A percentile compares a stretch with the other conserved stretches of the same genome.
Evolutionary conservation across 2,888 invertebrate genomes (phyloP).

Genomic region (Aleiodes leptofemur): DNA sequence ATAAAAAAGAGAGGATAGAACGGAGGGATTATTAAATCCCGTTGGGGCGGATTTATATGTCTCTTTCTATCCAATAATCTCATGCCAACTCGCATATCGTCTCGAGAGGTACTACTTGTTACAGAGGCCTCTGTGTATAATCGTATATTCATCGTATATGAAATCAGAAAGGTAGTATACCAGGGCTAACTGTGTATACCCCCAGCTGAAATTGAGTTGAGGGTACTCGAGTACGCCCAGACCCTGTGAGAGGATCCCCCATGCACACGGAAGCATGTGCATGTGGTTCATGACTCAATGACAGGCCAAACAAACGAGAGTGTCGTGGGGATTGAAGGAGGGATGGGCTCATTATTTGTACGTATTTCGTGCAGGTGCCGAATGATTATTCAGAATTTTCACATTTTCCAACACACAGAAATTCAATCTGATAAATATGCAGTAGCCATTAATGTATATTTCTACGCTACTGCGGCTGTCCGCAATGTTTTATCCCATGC

Average conservation of each 20-base stretch:
- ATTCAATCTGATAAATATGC: constrained; percentile 45
- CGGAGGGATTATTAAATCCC: constrained; percentile 1
- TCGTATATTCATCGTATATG: constrained; percentile 27
- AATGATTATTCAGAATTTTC: not conserved
- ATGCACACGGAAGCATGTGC: not conserved
- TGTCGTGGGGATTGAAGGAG: not conserved
- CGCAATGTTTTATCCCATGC: constrained; percentile 10
- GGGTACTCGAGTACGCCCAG: constrained; percentile 32
- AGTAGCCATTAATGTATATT: constrained; percentile 39
- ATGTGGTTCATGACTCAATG: constrained; percentile 34
- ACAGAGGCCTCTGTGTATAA: constrained; percentile 5
- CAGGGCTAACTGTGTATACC: constrained; percentile 1
- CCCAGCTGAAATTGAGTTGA: constrained; percentile 18
- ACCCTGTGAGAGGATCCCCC: constrained; percentile 9
- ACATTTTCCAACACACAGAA: constrained; percentile 12
- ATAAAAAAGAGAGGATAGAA: not conserved
- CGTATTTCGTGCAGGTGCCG: constrained; percentile 40
- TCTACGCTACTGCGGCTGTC: not conserved
- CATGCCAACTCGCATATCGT: constrained; percentile 4
- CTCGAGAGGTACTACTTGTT: constrained; percentile 13
- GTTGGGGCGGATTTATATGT: not conserved
- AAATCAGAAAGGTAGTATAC: constrained; percentile 4
- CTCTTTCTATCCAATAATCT: constrained; percentile 12
- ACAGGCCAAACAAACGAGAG: constrained; percentile 41
- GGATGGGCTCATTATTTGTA: constrained; percentile 25